Evolutionary conservation across 2,888 invertebrate species (phyloP), one percentile per base, ranked within the genome.

Genomic region (Glyphotaelius pellucidus): DNA sequence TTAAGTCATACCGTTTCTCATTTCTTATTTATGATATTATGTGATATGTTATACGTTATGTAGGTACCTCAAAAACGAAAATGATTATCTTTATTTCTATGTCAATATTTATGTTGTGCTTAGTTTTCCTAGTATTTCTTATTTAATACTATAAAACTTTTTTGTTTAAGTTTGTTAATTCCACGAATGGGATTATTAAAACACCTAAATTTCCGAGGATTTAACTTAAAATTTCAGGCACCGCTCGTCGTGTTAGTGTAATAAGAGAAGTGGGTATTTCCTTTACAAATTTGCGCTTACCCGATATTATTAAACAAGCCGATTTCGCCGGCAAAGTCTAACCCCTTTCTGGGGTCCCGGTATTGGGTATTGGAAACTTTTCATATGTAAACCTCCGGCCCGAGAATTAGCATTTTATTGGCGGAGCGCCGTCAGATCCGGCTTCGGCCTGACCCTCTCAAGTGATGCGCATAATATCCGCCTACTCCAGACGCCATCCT

Each of bases 381-480:
- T 86, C 86, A 86, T 86, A 86, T 86, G 86, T 86, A 86, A 86
- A 86, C 86, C 67, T 88, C 67, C 35, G 30, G 25, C 7, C 31
- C 47, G 35, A 79, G 80, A 87, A 91, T 91, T 91, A 87, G 80
- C 87, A 91, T 91, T 91, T 91, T 91, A 91, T 91, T 91, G 87
- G 87, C 87, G 35, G 88, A 88, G 79, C n/a, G 67, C 79, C 79
- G 67, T 52, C 88, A 79, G 88, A 88, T 79, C 67, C 88, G 52
- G n/a, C 52, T 52, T 19, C 52, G 15, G 52, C n/a, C 88, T 88
- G 88, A 67, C 88, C 88, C 88, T 88, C 79, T 67, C 88, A 88
- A 88, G 88, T 88, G 88, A 88, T 88, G 88, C 88, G 88, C 88
- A 88, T 88, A 88, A 79, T 88, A 79, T 88, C 79, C 88, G 15